Percentiles rank a stretch among this genome's conserved stretches.
Conservation (phyloP, 2,113 vertebrate genomes). For the rat (Rattus norvegicus) region DNA sequence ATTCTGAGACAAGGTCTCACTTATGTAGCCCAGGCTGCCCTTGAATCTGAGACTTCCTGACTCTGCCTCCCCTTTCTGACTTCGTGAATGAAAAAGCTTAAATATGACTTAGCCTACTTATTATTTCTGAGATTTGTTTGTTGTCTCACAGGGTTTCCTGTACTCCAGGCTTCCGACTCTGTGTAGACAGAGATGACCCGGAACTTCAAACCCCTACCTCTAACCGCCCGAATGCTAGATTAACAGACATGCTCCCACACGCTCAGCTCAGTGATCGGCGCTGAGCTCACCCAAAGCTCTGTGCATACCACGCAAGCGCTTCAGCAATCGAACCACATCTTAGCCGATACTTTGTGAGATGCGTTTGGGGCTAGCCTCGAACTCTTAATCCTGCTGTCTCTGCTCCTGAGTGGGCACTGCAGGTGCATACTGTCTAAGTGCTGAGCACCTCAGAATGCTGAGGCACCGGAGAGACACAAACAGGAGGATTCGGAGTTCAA, state of each 20-base stretch:
- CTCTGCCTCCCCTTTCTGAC: background rate
- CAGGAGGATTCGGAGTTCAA: background rate
- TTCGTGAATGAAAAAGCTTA: conserved; percentile 31
- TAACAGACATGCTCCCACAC: background rate
- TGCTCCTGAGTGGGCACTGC: background rate
- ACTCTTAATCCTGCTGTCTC: background rate
- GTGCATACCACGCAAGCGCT: background rate
- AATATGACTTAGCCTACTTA: conserved; percentile 3
- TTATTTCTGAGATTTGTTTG: background rate
- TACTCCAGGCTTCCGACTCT: background rate
- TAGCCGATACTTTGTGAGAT: background rate
- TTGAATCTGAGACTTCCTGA: background rate
- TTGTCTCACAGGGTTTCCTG: background rate
- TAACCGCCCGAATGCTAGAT: background rate
- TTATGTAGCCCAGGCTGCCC: background rate
- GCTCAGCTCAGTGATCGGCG: background rate
- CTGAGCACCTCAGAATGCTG: background rate
- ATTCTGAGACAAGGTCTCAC: background rate
- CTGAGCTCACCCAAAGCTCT: background rate
- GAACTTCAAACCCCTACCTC: background rate
- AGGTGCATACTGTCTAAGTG: background rate
- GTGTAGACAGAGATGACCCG: background rate
- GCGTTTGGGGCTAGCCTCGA: background rate
- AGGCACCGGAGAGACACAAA: background rate
- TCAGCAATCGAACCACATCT: background rate